Conservation (phyloP, 2,113 vertebrate species). For the Phrynocephalus versicolor region DNA sequence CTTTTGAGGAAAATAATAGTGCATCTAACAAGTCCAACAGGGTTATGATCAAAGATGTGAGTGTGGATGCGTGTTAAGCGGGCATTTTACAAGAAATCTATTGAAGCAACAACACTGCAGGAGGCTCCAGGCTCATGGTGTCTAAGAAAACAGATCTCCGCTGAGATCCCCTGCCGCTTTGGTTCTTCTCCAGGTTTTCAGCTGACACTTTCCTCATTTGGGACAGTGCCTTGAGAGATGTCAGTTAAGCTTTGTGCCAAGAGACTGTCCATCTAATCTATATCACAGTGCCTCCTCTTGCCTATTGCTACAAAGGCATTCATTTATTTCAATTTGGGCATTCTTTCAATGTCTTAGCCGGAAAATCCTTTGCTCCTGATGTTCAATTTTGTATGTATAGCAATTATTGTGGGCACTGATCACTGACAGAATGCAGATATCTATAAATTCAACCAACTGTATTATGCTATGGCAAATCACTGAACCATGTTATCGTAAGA, state of each 20-base stretch:
- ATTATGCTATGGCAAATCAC: background rate
- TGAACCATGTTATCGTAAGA: no score
- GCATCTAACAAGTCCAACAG: slow-evolving; percentile 13
- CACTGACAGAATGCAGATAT: background rate
- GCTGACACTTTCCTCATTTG: background rate
- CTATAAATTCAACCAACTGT: no score
- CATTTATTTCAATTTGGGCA: slow-evolving; percentile 27
- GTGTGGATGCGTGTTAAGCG: background rate
- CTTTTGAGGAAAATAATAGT: slow-evolving; percentile 7
- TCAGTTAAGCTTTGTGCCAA: slow-evolving; percentile 10
- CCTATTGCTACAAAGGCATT: slow-evolving; percentile 21
- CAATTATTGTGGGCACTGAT: background rate
- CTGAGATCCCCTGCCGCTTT: background rate
- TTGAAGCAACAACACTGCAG: background rate
- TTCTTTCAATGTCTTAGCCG: slow-evolving; percentile 33
- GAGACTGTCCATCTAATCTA: slow-evolving; percentile 18
- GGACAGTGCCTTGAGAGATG: slow-evolving; percentile 1
- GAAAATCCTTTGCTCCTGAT: slow-evolving; percentile 31
- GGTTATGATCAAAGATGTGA: background rate
- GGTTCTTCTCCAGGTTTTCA: slow-evolving; percentile 20
- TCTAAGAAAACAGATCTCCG: background rate
- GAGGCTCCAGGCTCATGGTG: background rate
- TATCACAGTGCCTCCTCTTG: slow-evolving; percentile 39
- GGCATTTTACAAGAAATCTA: background rate
- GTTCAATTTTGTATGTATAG: background rate